phyloP scores from a whole-genome alignment of 2,113 vertebrate genomes.

The Alectura lathami region DNA sequence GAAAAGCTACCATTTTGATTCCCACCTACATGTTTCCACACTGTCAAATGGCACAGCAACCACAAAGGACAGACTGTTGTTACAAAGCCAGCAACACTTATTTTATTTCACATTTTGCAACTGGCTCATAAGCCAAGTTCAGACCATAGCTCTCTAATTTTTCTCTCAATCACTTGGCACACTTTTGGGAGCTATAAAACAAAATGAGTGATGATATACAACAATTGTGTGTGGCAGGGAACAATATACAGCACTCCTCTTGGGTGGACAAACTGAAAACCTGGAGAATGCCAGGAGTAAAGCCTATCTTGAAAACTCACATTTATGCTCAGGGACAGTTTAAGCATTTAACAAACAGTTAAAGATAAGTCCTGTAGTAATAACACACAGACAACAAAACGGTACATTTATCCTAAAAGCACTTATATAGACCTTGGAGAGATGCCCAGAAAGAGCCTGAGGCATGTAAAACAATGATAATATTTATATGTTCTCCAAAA shows the following conservation, averaged over 20 bases:
- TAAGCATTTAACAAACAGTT: constrained; percentile 37
- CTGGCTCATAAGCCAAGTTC: not conserved
- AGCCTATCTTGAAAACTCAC: not conserved
- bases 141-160: not conserved
- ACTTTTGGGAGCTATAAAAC: not conserved
- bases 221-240: not conserved
- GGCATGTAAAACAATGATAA: constrained; percentile 17
- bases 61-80: not conserved
- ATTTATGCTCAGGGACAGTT: not conserved
- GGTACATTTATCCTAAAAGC: constrained; percentile 22
- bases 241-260: not conserved
- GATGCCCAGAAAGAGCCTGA: not conserved
- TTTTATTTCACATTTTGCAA: not conserved
- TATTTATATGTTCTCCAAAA: constrained; percentile 24
- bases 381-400: constrained; percentile 25
- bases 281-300: not conserved
- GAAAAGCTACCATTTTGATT: not conserved
- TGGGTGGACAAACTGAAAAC: not conserved
- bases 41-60: not conserved
- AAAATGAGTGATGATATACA: not conserved
- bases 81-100: not conserved
- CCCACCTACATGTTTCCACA: not conserved
- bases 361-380: constrained; percentile 34
- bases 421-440: constrained; percentile 21
- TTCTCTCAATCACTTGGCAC: constrained; percentile 26